Evolutionary conservation across 2,113 vertebrate species (phyloP).

Genomic region (Polyodon spathula): DNA sequence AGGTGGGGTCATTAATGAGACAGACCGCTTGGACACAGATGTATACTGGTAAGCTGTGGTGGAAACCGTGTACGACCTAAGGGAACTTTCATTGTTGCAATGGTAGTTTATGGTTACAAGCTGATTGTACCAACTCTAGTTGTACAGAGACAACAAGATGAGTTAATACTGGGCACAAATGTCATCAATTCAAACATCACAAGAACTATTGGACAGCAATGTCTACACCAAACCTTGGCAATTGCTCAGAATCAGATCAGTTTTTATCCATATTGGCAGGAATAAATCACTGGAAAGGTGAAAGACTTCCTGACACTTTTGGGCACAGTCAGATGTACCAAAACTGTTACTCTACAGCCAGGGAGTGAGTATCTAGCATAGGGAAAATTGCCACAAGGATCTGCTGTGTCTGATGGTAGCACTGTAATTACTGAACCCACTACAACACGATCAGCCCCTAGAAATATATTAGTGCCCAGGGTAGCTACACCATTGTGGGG

Average conservation of each 20-base stretch:
- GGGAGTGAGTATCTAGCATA: conserved; percentile 13
- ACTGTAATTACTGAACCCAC: conserved; percentile 20
- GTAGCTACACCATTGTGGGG: conserved; percentile 9
- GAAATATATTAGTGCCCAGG: conserved; percentile 4
- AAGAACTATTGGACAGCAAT: conserved; percentile 15
- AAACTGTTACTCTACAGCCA: conserved; percentile 10
- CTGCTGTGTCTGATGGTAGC: conserved; percentile 16
- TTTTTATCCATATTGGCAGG: conserved; percentile 18
- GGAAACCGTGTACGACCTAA: no score
- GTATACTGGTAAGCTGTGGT: no score
- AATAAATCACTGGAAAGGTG: conserved; percentile 13
- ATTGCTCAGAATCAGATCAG: background rate
- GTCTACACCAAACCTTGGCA: background rate
- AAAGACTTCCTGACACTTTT: conserved; percentile 8
- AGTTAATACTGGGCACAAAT: conserved; percentile 21
- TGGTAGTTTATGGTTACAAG: no score
- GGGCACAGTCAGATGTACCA: conserved; percentile 19
- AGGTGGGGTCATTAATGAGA: no score
- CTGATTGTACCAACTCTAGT: no score
- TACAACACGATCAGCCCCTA: conserved; percentile 4
- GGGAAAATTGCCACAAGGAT: conserved; percentile 8
- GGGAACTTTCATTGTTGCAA: no score
- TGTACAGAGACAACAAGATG: conserved; percentile 18
- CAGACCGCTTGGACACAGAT: no score
- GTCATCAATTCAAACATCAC: conserved; percentile 15